Conservation (phyloP, 2,888 invertebrate species). For the Cremastobaeus sp. region DNA sequence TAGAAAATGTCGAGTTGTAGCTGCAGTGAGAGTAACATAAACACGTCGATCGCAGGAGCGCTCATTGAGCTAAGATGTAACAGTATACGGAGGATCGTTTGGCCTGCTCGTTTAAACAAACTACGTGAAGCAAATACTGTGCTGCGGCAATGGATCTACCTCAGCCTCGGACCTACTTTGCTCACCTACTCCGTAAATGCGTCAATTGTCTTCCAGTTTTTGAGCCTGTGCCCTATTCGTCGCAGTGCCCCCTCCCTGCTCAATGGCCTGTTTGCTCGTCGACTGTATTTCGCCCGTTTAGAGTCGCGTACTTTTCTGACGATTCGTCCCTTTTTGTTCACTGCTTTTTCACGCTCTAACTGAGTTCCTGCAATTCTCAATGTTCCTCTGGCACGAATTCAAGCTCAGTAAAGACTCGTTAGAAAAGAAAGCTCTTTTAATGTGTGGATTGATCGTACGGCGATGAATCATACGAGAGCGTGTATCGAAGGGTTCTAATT, state of each 20-base stretch:
- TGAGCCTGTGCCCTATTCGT: slow-evolving; percentile 1
- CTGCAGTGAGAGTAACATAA: slow-evolving; percentile 39
- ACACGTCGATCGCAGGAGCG: slow-evolving; percentile 38
- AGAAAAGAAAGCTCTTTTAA: slow-evolving; percentile 62
- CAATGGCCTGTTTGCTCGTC: not conserved
- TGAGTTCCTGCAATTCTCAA: slow-evolving; percentile 59
- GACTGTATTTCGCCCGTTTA: slow-evolving; percentile 37
- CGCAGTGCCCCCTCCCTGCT: not conserved
- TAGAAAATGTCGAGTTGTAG: too few species aligned
- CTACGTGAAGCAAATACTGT: slow-evolving; percentile 39
- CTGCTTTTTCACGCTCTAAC: slow-evolving; percentile 37
- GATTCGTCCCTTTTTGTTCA: slow-evolving; percentile 24
- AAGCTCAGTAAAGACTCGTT: slow-evolving; percentile 67
- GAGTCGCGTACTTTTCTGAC: slow-evolving; percentile 30
- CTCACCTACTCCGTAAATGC: slow-evolving; percentile 48
- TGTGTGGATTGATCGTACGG: slow-evolving; percentile 50
- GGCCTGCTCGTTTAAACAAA: slow-evolving; percentile 46
- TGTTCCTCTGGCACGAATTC: slow-evolving; percentile 66
- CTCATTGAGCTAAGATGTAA: slow-evolving; percentile 47
- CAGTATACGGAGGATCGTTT: slow-evolving; percentile 43
- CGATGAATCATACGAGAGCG: slow-evolving; percentile 2
- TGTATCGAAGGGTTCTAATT: not conserved
- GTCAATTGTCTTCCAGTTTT: slow-evolving; percentile 42
- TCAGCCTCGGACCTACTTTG: slow-evolving; percentile 51
- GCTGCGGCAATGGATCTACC: slow-evolving; percentile 18